Evolutionary conservation across 2,888 invertebrate species (phyloP), one percentile per base, ranked within the genome.

Genomic region (Chrysomela aeneicollis): DNA sequence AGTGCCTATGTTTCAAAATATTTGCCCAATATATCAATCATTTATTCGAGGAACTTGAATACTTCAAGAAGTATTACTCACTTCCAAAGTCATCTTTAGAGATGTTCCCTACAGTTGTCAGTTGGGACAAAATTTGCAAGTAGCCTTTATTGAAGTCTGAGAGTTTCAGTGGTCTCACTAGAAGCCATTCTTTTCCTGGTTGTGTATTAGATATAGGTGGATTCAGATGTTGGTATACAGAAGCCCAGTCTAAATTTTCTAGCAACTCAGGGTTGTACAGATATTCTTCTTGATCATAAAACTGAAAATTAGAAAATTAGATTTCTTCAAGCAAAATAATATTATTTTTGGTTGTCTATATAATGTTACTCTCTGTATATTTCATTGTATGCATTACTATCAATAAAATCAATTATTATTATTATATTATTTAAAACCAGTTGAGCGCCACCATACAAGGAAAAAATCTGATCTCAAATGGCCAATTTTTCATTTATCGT

Each of bases 101-200:
- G 19, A 96, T 86, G 81, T 91, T 89, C 65, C 97, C 97, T 17
- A 95, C 94, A 67, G 87, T 86, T 1, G 97, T 97, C 42, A 97
- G 85, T 80, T 97, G 95, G 2, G 89, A 85, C 9, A 97, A 84
- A 55, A 97, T 83, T 74, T 92, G 87, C 59, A 94, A 79, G 78
- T 92, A 95, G 0, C 95, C 96, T 83, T 90, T 92, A 72, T 93
- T 91, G 81, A 89, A 95, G 79, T 97, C 96, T 0, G 87, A 87
- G 53, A 90, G 84, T 79, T 90, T 89, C 18, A 97, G 84, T 0
- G 96, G 94, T 71, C 96, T 86, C 22, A 96, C 89, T 10, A 88
- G 82, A 75, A 96, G 86, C 87, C 91, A 91, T 17, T 86, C 80
- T 74, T 91, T 90, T 1, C 93, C 93, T 0, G 94, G 92, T 65